These are phyloP conservation scores for Platycercus adscitus DNA, from an alignment of 2,113 vertebrate genomes.

Conservation along the genomic window DNA sequence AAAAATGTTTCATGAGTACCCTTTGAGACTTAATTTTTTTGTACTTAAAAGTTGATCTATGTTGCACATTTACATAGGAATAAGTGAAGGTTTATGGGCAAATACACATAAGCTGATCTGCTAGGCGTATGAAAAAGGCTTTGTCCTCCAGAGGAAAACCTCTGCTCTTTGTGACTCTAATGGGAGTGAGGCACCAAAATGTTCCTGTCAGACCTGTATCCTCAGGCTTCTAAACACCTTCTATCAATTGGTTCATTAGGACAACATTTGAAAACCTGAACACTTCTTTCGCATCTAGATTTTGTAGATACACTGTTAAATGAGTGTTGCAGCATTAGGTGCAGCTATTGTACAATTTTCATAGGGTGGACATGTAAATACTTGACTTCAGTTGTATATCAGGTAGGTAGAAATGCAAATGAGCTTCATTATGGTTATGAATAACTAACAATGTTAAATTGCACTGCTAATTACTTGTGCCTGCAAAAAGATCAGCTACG, in stretches of 20 bases:
- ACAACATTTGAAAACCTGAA: neutral
- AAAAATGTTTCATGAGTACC: neutral
- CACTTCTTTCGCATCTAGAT: neutral
- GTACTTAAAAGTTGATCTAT: neutral
- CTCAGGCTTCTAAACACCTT: neutral
- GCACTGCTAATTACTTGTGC: neutral
- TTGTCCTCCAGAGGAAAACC: neutral
- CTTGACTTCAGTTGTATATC: neutral
- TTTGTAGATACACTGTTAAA: neutral
- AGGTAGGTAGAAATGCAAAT: conserved; percentile 11
- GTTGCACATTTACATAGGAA: neutral
- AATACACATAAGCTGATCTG: neutral
- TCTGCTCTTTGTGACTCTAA: neutral
- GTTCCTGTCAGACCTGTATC: neutral
- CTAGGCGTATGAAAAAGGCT: neutral
- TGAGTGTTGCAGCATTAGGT: neutral
- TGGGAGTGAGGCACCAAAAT: neutral
- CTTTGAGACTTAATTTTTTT: neutral
- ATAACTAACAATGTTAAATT: neutral
- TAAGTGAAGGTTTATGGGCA: neutral
- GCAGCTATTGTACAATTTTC: neutral
- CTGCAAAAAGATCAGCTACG: neutral
- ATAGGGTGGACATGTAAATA: neutral
- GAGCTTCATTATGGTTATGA: neutral
- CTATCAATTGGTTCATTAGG: neutral